phyloP scores from a whole-genome alignment of 2,797 vertebrate genomes.

The Enteromius afrohamiltoni region DNA sequence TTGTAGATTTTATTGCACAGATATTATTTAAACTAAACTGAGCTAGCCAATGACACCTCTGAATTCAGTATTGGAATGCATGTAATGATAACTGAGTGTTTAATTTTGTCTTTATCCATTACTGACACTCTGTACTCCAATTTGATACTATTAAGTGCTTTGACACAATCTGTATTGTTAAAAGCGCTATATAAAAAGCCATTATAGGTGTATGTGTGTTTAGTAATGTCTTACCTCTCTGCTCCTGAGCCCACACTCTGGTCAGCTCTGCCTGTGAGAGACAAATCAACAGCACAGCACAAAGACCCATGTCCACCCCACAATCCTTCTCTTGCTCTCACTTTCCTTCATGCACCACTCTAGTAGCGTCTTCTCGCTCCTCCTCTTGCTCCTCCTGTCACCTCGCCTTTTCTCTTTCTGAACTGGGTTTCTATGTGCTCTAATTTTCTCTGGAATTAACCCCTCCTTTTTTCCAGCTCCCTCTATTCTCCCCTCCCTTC shows the following conservation, averaged over 20 bases:
- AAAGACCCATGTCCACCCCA: constrained; percentile 78
- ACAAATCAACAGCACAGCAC: constrained; percentile 79
- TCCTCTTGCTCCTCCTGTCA: constrained; percentile 51
- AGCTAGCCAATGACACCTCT: too few relatives aligned
- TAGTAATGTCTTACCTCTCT: constrained; percentile 74
- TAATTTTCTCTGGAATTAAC: constrained; percentile 61
- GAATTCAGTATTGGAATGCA: too few relatives aligned
- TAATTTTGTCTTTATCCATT: too few relatives aligned
- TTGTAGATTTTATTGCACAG: too few relatives aligned
- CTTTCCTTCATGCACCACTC: constrained; percentile 57
- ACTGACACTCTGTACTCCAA: too few relatives aligned
- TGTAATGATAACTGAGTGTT: too few relatives aligned
- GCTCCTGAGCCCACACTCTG: constrained; percentile 74
- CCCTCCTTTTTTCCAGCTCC: constrained; percentile 42
- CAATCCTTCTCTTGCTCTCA: constrained; percentile 57
- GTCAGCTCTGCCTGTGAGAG: constrained; percentile 80
- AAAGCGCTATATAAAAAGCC: background rate
- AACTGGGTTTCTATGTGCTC: constrained; percentile 64
- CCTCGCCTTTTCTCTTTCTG: constrained; percentile 48
- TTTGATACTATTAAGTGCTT: too few relatives aligned
- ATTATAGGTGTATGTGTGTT: constrained; percentile 16
- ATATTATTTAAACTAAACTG: too few relatives aligned
- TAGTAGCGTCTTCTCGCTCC: constrained; percentile 48
- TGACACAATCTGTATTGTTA: too few relatives aligned
- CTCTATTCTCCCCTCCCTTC: constrained; percentile 11